A percentile compares a stretch with the other conserved stretches of the same genome.
Evolutionary conservation across 1,140 invertebrate genomes (phyloP).

Genomic region (Diabrotica undecimpunctata): DNA sequence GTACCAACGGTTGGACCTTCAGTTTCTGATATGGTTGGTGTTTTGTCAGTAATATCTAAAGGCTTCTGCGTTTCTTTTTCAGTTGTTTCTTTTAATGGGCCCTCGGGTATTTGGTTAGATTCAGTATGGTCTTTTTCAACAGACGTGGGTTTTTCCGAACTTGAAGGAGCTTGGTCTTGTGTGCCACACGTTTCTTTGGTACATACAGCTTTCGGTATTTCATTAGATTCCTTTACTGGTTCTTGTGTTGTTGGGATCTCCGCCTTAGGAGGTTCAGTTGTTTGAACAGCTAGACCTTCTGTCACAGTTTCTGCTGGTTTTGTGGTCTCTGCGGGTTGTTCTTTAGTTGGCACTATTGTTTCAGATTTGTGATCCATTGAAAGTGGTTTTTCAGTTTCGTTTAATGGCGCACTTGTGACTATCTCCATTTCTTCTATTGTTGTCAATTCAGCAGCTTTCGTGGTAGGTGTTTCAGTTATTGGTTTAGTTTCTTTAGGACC

Average conservation of each 20-base stretch:
- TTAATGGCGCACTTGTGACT: slow-evolving; percentile 27
- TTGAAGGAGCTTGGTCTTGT: neutral
- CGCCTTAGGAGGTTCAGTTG: slow-evolving; percentile 15
- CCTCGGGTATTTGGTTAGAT: slow-evolving; percentile 3
- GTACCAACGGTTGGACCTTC: slow-evolving; percentile 2
- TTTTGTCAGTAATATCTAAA: slow-evolving; percentile 11
- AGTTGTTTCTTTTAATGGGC: slow-evolving; percentile 18
- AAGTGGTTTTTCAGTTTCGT: slow-evolving; percentile 32
- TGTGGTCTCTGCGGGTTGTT: slow-evolving; percentile 5
- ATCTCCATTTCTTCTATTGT: slow-evolving; percentile 31
- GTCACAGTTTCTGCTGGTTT: slow-evolving; percentile 4
- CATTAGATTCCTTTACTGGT: slow-evolving; percentile 14
- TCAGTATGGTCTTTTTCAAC: neutral
- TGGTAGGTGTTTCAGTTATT: slow-evolving; percentile 18
- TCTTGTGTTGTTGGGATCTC: slow-evolving; percentile 6
- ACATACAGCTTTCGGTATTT: slow-evolving; percentile 18
- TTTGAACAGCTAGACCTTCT: slow-evolving; percentile 32
- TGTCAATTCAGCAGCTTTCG: slow-evolving; percentile 22
- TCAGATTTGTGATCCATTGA: slow-evolving; percentile 30
- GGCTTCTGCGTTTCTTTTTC: slow-evolving; percentile 11
- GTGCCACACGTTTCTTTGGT: slow-evolving; percentile 23
- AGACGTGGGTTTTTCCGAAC: neutral
- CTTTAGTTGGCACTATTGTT: slow-evolving; percentile 15
- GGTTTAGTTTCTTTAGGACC: slow-evolving; percentile 4
- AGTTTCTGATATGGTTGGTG: neutral